phyloP scores from a whole-genome alignment of 2,888 invertebrate species.

The Caenorhabditis japonica region DNA sequence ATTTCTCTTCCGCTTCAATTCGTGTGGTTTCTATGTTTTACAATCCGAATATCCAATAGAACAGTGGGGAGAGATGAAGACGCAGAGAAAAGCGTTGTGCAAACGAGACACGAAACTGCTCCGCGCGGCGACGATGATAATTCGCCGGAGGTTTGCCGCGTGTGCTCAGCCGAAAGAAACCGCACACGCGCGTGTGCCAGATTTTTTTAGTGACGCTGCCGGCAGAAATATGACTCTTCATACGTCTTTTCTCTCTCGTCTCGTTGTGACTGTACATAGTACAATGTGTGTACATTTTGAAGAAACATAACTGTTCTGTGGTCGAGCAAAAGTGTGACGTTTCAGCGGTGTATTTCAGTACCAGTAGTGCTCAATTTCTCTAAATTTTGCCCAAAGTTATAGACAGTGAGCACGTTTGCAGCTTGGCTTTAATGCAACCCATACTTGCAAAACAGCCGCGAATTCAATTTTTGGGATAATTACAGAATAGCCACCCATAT shows the following conservation, averaged over 20 bases:
- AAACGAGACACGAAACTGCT: constrained; percentile 25
- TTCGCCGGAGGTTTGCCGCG: constrained; percentile 10
- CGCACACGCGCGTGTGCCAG: neutral
- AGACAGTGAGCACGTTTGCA: too few relatives aligned
- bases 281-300: constrained; percentile 3
- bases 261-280: neutral
- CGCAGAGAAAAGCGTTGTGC: constrained; percentile 34
- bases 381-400: too few relatives aligned
- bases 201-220: neutral
- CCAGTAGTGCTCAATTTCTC: too few relatives aligned
- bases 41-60: constrained; percentile 24
- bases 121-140: constrained; percentile 16
- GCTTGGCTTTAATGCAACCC: too few relatives aligned
- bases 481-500: too few relatives aligned
- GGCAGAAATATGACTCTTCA: neutral
- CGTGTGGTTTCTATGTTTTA: too few relatives aligned
- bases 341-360: neutral
- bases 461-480: too few relatives aligned
- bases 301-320: neutral
- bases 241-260: neutral
- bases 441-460: too few relatives aligned
- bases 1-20: neutral
- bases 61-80: constrained; percentile 9
- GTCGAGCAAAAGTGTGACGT: constrained; percentile 7
- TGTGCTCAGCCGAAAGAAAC: constrained; percentile 9